Evolutionary conservation across 1,140 invertebrate species (phyloP), one percentile per base, ranked within the genome.

Genomic region (Heterodera schachtii): DNA sequence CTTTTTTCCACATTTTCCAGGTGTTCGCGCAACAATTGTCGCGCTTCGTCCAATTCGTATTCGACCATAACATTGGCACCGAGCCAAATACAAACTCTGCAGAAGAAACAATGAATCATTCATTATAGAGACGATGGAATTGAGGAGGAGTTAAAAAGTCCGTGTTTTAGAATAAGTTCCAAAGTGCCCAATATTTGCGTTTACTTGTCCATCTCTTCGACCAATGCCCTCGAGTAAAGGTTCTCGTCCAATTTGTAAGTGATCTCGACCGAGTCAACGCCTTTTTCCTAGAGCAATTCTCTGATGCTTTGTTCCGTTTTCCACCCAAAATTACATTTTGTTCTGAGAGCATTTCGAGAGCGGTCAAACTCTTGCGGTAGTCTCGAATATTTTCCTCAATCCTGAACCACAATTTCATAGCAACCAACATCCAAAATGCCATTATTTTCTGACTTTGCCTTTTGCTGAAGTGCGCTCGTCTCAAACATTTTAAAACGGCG

Each of bases 1-100:
- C 95, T 95, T 90, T 93, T 94, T 84, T 94, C 94, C 0, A 96
- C 96, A 70, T 94, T 93, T 80, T 93, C 93, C 89, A 96, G 94
- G 91, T 98, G 98, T 89, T 95, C 95, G 77, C 93, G 92, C 31
- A 99, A 91, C 57, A 98, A 91, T 81, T 93, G 92, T 90, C 95
- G 93, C 49, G 96, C 97, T 92, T 98, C 96, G 83, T 96, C 94
- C 81, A 98, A 91, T 13, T 93, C 93, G 92, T 98, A 99, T 91
- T 98, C 97, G 85, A 98, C 92, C 97, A 99, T 99, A 0, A 98
- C 95, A 92, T 97, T 98, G 43, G 97, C 97, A 46, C 97, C 97
- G 78, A 99, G 92, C 96, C 97, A 99, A n/a, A 99, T 92, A 88
- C 94, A 96, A 19, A 99, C 96, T 90, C 93, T 78, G 8, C 49